These are phyloP conservation scores for Microchrysa polita DNA, from an alignment of 2,888 invertebrate species.

Conservation along the genomic window DNA sequence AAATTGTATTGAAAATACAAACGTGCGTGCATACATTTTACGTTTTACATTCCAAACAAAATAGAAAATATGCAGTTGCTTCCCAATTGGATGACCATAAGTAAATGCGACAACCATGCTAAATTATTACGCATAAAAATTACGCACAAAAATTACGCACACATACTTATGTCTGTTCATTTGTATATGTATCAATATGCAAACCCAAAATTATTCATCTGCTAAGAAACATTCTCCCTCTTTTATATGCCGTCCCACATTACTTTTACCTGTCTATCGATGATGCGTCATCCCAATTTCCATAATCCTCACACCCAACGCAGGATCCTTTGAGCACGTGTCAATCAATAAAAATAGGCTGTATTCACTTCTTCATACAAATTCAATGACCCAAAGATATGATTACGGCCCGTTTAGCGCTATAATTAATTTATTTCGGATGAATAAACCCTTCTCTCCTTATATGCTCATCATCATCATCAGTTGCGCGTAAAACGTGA, in stretches of 20 bases:
- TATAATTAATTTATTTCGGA: conserved; percentile 35
- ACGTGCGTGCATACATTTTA: no score
- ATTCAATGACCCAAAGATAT: conserved; percentile 27
- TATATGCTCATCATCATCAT: neutral
- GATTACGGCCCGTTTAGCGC: conserved; percentile 29
- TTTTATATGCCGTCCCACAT: neutral
- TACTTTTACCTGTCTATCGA: neutral
- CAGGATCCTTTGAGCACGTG: neutral
- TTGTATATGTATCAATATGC: no score
- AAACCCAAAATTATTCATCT: no score
- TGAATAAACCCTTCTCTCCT: conserved; percentile 28
- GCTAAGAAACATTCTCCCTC: neutral
- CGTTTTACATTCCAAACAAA: no score
- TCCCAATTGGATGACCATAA: no score
- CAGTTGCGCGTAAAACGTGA: conserved; percentile 13
- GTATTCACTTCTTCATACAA: neutral
- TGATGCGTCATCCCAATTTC: neutral
- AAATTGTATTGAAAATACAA: no score
- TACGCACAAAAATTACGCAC: no score
- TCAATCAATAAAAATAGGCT: neutral
- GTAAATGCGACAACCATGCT: no score
- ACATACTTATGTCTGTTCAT: no score
- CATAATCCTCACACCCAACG: neutral
- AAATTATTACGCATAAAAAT: no score
- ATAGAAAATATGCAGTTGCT: no score